These are phyloP conservation scores for Metellina segmentata DNA, from an alignment of 2,888 invertebrate genomes.

Conservation along the genomic window DNA sequence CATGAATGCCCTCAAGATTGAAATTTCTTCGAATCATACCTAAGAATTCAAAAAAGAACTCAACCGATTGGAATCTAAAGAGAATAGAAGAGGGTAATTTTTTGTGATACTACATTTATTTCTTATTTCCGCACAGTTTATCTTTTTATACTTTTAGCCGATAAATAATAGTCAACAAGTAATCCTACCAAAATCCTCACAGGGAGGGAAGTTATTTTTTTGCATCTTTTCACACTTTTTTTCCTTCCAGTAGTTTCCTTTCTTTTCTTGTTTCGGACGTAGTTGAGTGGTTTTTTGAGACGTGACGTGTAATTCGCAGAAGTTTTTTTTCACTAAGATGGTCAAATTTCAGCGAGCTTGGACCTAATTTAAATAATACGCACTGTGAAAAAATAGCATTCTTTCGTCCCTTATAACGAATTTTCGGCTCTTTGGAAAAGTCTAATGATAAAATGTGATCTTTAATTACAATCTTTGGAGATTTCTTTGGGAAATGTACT, in stretches of 20 bases:
- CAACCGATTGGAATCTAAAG: too few relatives aligned
- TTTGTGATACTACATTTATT: too few relatives aligned
- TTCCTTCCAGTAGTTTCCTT: background rate
- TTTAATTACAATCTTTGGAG: constrained; percentile 14
- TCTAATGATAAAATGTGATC: constrained; percentile 13
- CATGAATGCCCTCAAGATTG: too few relatives aligned
- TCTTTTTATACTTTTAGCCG: background rate
- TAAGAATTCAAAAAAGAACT: too few relatives aligned
- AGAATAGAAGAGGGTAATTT: too few relatives aligned
- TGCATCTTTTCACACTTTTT: background rate
- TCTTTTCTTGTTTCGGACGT: background rate
- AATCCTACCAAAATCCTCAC: constrained; percentile 24
- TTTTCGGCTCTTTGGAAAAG: constrained; percentile 15
- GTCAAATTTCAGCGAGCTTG: constrained; percentile 36
- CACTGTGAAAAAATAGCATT: constrained; percentile 1
- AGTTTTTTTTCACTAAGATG: background rate
- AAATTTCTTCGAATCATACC: too few relatives aligned
- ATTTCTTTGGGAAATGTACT: constrained; percentile 10
- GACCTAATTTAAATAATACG: constrained; percentile 50
- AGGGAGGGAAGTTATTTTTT: background rate
- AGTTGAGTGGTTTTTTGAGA: background rate
- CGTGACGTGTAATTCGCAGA: background rate
- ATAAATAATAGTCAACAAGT: constrained; percentile 1
- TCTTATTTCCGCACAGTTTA: too few relatives aligned
- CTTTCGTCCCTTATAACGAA: background rate